Percentiles rank a stretch among this genome's conserved stretches.
phyloP scores from a whole-genome alignment of 2,888 invertebrate genomes.

The Seladonia tumulorum region DNA sequence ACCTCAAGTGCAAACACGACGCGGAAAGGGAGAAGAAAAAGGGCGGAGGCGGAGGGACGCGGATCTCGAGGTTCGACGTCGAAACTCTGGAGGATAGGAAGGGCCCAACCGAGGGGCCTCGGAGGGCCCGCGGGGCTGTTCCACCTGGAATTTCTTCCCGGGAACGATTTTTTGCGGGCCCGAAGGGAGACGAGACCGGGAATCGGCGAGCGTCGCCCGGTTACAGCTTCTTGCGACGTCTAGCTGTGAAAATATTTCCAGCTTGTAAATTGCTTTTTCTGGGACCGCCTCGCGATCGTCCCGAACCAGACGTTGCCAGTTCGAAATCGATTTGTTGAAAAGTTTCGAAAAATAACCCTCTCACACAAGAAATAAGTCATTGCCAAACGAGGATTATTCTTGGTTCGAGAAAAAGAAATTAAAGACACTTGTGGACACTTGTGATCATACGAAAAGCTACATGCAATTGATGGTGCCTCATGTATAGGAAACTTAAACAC shows the following conservation, averaged over 20 bases:
- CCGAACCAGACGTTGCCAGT: background rate
- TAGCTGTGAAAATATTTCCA: slow-evolving; percentile 17
- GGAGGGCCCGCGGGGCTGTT: slow-evolving; percentile 11
- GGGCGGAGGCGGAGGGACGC: background rate
- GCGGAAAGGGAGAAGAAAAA: background rate
- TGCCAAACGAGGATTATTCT: background rate
- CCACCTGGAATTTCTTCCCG: slow-evolving; percentile 34
- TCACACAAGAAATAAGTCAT: too few species aligned
- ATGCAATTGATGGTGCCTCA: too few species aligned
- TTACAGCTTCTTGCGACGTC: slow-evolving; percentile 18
- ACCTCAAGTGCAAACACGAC: slow-evolving; percentile 12
- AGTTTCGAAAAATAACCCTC: background rate
- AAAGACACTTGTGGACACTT: too few species aligned
- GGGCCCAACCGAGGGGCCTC: background rate
- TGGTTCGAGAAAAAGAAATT: background rate
- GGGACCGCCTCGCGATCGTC: background rate
- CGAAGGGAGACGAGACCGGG: slow-evolving; percentile 20
- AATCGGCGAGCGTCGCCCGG: slow-evolving; percentile 21
- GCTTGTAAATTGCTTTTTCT: slow-evolving; percentile 21
- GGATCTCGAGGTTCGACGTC: slow-evolving; percentile 10
- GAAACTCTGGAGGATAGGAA: slow-evolving; percentile 12
- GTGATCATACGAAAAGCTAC: too few species aligned
- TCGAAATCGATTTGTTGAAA: background rate
- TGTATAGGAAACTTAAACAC: too few species aligned
- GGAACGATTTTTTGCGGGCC: slow-evolving; percentile 17